Base-by-base conservation (phyloP, 2,797 vertebrate genomes). In the Acestrorhynchus altus region DNA sequence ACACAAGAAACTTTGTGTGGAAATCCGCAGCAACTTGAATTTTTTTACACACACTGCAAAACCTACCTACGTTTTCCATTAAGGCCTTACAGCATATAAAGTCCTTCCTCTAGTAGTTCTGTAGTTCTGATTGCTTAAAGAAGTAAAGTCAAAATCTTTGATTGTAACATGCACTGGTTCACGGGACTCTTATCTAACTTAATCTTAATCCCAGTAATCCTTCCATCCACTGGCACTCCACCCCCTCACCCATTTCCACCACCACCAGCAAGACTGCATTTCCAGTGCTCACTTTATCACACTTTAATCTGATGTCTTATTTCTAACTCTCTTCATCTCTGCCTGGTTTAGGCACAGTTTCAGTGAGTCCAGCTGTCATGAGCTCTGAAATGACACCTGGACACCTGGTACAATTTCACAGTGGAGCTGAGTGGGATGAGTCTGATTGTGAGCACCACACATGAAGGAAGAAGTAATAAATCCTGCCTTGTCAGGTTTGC, bases 161-260 rank as follows among this genome's bases (percentile, higher is more conserved):
- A 26, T 15, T 56, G 54, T 56, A 26, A 15, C 24, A 8, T 28
- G 6, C 35, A 44, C 40, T 46, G n/a, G 8, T 15, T 16, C 26
- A 60, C 18, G 28, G 24, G 20, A 65, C 13, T 65, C 20, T 65
- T 26, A 86, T 67, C 74, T 65, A 66, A 68, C 75, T 81, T 40
- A 85, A 86, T 68, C 69, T 77, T 68, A 81, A 72, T 35, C 72
- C 65, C 61, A 10, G 4, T 12, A 52, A 51, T 22, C 56, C 63
- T 57, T 46, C 22, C 22, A 31, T 46, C 6, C 57, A 54, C 24
- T 24, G 46, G 56, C 47, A 44, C 13, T 46, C 69, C 68, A 22
- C 65, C 68, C 46, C 5, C 18, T 8, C 18, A 18, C 15, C 49
- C 31, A 20, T 28, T 7, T 28, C 16, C 20, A 68, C 13, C 31